A percentile compares a stretch with the other conserved stretches of the same genome.
Evolutionary conservation across 2,797 vertebrate species (phyloP).

Genomic region (Gymnoscopelus microlampas): DNA sequence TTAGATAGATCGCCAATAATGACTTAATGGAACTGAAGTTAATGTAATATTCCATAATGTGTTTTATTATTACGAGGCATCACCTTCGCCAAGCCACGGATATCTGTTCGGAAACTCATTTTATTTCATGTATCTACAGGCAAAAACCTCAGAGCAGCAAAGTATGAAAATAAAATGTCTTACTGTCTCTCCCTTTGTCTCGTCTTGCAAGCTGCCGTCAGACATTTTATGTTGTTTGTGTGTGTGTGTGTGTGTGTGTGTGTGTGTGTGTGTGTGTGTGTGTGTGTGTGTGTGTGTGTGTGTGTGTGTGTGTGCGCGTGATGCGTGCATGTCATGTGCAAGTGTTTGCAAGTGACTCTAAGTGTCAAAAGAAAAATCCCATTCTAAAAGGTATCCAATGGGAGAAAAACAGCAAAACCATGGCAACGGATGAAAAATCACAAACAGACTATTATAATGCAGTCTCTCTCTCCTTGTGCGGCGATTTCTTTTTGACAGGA

Average conservation of each 20-base stretch:
- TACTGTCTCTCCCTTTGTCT: background rate
- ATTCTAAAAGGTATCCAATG: constrained; percentile 22
- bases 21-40: no score
- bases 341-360: background rate
- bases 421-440: constrained; percentile 63
- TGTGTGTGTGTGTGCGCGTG: background rate
- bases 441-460: constrained; percentile 19
- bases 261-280: background rate
- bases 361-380: background rate
- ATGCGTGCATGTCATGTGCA: background rate
- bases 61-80: background rate
- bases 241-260: no score
- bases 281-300: background rate
- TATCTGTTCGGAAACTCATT: no score
- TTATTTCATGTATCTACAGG: no score
- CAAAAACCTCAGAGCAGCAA: no score
- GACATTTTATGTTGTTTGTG: no score
- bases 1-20: no score
- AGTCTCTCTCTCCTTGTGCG: constrained; percentile 6
- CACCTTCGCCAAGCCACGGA: background rate
- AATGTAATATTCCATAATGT: no score
- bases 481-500: constrained; percentile 39
- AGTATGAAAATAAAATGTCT: background rate
- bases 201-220: no score
- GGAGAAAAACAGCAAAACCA: constrained; percentile 44